A percentile compares a stretch with the other conserved stretches of the same genome.
phyloP scores from a whole-genome alignment of 2,113 vertebrate species.

The Eulacestoma nigropectus region DNA sequence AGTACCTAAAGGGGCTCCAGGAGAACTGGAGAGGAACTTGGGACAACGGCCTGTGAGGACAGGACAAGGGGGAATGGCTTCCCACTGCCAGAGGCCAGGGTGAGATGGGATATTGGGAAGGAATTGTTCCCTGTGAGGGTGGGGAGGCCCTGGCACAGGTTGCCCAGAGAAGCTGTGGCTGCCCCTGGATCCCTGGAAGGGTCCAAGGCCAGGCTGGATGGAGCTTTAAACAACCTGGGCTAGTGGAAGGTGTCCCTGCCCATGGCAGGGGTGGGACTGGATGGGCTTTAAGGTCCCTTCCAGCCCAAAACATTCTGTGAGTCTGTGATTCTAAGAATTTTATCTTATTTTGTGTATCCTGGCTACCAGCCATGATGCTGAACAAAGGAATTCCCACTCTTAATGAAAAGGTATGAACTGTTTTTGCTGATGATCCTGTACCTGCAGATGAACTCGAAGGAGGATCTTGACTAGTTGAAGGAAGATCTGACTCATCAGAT shows the following conservation, averaged over 20 bases:
- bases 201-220: background rate
- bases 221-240: fast-evolving
- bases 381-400: background rate
- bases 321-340: background rate
- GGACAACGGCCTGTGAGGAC: background rate
- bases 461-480: conserved; percentile 94
- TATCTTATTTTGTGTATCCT: background rate
- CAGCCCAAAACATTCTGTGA: background rate
- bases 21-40: background rate
- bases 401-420: background rate
- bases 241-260: background rate
- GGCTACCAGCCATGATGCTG: background rate
- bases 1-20: background rate
- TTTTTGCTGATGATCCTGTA: background rate
- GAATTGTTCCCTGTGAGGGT: fast-evolving
- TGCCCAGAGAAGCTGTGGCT: background rate
- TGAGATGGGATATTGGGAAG: background rate
- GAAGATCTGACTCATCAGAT: conserved; percentile 83
- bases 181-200: background rate
- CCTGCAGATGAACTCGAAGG: conserved; percentile 90
- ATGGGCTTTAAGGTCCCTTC: background rate
- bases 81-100: background rate
- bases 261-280: background rate
- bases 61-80: background rate
- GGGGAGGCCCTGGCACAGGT: background rate